A percentile compares a stretch with the other conserved stretches of the same genome.
phyloP scores from a whole-genome alignment of 2,888 invertebrate species.

The Zhuqinia jingwanae region DNA sequence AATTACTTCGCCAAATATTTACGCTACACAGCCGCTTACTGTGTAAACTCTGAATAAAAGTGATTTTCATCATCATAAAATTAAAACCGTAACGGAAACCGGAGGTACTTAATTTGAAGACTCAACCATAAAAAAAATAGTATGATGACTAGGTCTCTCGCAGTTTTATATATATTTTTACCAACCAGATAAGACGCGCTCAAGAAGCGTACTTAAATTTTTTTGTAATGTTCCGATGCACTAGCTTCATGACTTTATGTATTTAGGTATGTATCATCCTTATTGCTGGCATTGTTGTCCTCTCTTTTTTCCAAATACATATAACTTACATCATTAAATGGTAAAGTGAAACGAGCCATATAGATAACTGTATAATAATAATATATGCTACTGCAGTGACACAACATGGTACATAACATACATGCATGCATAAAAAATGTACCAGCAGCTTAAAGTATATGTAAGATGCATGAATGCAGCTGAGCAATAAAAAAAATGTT shows the following conservation, averaged over 20 bases:
- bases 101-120: not conserved
- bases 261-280: not conserved
- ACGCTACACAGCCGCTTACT: too few relatives aligned
- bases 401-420: not conserved
- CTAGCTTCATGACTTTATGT: too few relatives aligned
- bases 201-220: too few relatives aligned
- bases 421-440: conserved; percentile 47
- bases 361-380: not conserved
- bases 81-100: conserved; percentile 10
- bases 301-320: not conserved
- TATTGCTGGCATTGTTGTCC: not conserved
- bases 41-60: too few relatives aligned
- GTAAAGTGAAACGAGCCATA: conserved; percentile 31
- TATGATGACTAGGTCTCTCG: not conserved
- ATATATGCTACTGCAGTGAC: not conserved
- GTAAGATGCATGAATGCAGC: conserved; percentile 14
- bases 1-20: too few relatives aligned
- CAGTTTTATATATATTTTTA: not conserved
- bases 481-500: conserved; percentile 48
- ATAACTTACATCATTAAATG: conserved; percentile 50
- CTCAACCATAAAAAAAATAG: not conserved
- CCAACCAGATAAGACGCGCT: too few relatives aligned
- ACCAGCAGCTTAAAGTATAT: conserved; percentile 21
- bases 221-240: too few relatives aligned
- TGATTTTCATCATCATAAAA: not conserved